Conservation (phyloP, 2,113 vertebrate species). For the Eonycteris spelaea region DNA sequence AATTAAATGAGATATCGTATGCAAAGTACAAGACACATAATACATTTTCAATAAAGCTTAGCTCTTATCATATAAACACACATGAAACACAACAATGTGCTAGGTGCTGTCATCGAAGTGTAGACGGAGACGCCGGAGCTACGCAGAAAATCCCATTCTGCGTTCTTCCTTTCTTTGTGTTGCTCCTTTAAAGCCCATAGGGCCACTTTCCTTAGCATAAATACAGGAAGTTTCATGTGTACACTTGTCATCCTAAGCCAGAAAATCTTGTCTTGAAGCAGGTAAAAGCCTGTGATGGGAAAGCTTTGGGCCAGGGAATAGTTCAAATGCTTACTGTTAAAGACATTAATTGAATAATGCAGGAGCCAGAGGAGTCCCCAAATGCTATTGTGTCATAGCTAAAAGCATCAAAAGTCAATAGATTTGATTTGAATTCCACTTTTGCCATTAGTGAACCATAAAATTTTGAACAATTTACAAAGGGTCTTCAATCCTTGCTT, state of each 20-base stretch:
- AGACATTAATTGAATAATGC: background rate
- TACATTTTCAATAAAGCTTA: background rate
- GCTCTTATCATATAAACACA: background rate
- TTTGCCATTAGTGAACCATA: background rate
- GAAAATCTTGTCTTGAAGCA: background rate
- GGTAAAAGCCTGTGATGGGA: background rate
- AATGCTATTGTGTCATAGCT: background rate
- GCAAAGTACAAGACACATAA: background rate
- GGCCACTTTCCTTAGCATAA: too few species aligned
- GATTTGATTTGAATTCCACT: background rate
- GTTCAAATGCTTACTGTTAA: too few species aligned
- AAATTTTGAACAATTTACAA: background rate
- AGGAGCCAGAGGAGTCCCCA: background rate
- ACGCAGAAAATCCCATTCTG: background rate
- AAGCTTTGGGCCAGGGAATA: too few species aligned
- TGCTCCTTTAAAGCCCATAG: too few species aligned
- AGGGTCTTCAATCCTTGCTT: background rate
- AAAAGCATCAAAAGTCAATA: background rate
- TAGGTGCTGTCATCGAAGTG: background rate
- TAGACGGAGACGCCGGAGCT: background rate
- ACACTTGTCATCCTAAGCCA: background rate
- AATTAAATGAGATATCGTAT: background rate
- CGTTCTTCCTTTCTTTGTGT: too few species aligned
- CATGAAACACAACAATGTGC: background rate
- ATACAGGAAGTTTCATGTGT: too few species aligned